These are phyloP conservation scores for Cyphomyrus plagiostoma DNA, from an alignment of 2,113 vertebrate genomes.

Conservation along the genomic window DNA sequence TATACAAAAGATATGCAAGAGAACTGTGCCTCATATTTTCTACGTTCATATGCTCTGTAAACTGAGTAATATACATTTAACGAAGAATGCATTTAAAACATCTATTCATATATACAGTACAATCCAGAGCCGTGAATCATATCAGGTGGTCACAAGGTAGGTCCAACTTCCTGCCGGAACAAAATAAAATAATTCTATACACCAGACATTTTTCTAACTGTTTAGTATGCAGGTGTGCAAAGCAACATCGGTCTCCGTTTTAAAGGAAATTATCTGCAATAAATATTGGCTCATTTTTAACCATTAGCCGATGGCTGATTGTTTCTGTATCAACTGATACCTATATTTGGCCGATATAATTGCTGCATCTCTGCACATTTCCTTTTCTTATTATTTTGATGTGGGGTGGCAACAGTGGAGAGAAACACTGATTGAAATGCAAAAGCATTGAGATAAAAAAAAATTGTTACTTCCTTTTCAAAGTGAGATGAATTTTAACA, in stretches of 20 bases:
- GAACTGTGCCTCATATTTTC: not conserved
- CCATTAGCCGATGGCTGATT: too few relatives aligned
- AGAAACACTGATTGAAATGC: not conserved
- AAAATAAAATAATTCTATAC: not conserved
- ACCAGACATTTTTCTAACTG: too few relatives aligned
- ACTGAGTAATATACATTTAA: not conserved
- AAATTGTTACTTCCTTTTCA: not conserved
- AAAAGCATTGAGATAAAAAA: not conserved
- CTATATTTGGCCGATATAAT: too few relatives aligned
- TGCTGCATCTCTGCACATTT: too few relatives aligned
- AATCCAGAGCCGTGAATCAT: not conserved
- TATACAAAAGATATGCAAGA: not conserved
- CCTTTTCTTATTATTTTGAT: too few relatives aligned
- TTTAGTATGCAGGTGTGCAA: too few relatives aligned
- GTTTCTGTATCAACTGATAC: too few relatives aligned
- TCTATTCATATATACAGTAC: not conserved
- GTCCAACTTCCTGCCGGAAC: not conserved
- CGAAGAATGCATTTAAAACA: not conserved
- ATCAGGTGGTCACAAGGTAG: not conserved
- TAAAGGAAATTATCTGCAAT: too few relatives aligned
- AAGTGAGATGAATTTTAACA: not conserved
- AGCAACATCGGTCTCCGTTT: too few relatives aligned
- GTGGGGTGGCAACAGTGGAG: not conserved
- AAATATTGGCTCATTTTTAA: too few relatives aligned
- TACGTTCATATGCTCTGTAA: too few relatives aligned